phyloP scores from a whole-genome alignment of 2,888 invertebrate species.

The Diabrotica balteata region DNA sequence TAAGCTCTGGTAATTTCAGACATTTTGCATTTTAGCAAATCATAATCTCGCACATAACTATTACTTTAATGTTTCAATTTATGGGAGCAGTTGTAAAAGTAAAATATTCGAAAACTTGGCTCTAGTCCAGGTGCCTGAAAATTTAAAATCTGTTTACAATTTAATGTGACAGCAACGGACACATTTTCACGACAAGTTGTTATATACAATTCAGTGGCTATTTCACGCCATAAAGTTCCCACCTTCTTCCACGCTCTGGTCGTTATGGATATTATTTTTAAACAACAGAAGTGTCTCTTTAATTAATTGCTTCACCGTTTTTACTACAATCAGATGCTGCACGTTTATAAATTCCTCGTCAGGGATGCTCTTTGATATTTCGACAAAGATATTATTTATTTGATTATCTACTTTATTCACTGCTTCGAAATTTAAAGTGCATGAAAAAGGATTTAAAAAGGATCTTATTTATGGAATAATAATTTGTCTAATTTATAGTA shows the following conservation, averaged over 20 bases:
- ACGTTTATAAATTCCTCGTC: no score
- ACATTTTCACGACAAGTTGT: constrained; percentile 19
- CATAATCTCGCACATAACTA: no score
- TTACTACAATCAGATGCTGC: constrained; percentile 6
- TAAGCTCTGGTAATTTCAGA: no score
- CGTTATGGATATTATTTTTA: constrained; percentile 5
- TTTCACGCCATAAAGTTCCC: constrained; percentile 20
- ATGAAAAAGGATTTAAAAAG: no score
- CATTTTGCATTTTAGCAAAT: no score
- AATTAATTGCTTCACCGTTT: constrained; percentile 4
- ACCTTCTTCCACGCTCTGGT: neutral
- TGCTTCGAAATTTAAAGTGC: no score
- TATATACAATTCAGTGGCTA: constrained; percentile 19
- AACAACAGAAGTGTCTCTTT: neutral
- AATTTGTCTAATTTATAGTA: no score
- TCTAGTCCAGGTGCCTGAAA: constrained; percentile 19
- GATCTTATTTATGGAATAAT: no score
- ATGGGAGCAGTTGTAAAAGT: constrained; percentile 7
- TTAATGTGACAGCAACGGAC: constrained; percentile 23
- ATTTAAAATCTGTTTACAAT: constrained; percentile 27
- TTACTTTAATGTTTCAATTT: neutral
- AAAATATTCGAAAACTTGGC: constrained; percentile 21
- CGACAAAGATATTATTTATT: no score
- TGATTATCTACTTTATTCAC: no score
- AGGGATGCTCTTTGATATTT: no score